phyloP scores from a whole-genome alignment of 2,888 invertebrate species.

The Melieria picta region DNA sequence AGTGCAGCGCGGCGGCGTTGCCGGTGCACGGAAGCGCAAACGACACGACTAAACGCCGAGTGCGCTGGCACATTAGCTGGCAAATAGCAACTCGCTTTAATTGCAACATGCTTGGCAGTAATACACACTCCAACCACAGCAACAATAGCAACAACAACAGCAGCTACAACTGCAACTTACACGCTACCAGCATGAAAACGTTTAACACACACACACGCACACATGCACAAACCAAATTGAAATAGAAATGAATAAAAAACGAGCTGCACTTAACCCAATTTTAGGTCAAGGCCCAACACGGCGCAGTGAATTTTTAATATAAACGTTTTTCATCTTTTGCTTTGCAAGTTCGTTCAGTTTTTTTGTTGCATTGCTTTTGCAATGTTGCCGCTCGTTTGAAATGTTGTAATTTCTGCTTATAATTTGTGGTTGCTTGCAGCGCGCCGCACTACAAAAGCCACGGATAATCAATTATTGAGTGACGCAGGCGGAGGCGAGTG shows the following conservation, averaged over 20 bases:
- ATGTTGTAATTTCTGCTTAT: too few relatives aligned
- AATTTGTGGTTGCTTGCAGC: too few relatives aligned
- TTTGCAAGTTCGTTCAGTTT: too few relatives aligned
- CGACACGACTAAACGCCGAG: too few relatives aligned
- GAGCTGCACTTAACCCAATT: conserved; percentile 14
- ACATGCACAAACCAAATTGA: neutral
- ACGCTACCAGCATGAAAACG: neutral
- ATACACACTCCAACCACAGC: neutral
- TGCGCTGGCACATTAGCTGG: neutral
- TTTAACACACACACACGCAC: neutral
- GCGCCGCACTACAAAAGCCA: too few relatives aligned
- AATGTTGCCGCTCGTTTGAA: too few relatives aligned
- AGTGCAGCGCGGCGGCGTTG: too few relatives aligned
- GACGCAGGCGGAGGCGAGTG: too few relatives aligned
- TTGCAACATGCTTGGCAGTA: neutral
- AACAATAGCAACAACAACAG: neutral
- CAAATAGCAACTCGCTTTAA: conserved; percentile 1
- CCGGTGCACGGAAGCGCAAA: too few relatives aligned
- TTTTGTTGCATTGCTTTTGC: too few relatives aligned
- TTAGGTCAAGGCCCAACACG: conserved; percentile 24
- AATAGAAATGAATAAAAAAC: neutral
- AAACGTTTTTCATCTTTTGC: too few relatives aligned
- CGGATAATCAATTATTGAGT: too few relatives aligned
- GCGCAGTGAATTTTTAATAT: neutral
- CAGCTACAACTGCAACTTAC: neutral